phyloP scores from a whole-genome alignment of 2,888 invertebrate species.

The Brachycybe producta region DNA sequence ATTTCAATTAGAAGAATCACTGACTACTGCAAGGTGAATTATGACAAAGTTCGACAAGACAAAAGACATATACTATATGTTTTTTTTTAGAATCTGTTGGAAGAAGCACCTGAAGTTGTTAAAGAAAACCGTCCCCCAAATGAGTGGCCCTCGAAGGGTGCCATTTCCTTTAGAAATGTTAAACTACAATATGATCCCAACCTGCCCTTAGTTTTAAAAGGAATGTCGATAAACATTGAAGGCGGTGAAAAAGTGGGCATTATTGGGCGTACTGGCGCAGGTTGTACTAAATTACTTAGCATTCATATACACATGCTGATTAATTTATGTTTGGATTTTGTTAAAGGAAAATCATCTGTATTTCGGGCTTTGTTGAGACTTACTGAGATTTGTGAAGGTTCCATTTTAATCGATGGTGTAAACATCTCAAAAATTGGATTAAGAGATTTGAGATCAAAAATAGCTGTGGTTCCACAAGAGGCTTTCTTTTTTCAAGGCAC shows the following conservation, averaged over 20 bases:
- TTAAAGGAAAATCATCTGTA: slow-evolving; percentile 44
- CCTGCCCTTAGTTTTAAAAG: slow-evolving; percentile 36
- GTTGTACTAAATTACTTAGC: too few species aligned
- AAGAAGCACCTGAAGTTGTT: slow-evolving; percentile 29
- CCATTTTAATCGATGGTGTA: slow-evolving; percentile 41
- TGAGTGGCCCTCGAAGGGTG: slow-evolving; percentile 35
- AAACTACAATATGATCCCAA: slow-evolving; percentile 34
- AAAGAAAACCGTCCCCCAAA: slow-evolving; percentile 27
- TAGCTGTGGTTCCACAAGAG: slow-evolving; percentile 32
- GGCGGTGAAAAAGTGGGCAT: slow-evolving; percentile 42
- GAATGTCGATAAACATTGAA: slow-evolving; percentile 35
- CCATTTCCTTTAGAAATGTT: slow-evolving; percentile 34
- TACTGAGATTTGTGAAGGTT: slow-evolving; percentile 42
- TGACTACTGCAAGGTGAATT: slow-evolving; percentile 33
- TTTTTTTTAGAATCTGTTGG: slow-evolving; percentile 27
- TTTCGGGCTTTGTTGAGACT: slow-evolving; percentile 45
- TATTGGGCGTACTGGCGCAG: slow-evolving; percentile 43
- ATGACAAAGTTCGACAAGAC: not conserved
- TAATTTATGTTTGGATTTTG: not conserved
- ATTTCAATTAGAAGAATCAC: slow-evolving; percentile 36
- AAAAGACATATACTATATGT: not conserved
- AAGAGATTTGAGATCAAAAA: slow-evolving; percentile 26
- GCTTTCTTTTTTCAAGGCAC: slow-evolving; percentile 31
- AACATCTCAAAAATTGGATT: slow-evolving; percentile 40
- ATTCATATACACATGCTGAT: not conserved